phyloP scores from a whole-genome alignment of 1,140 invertebrate species.

The Neodiprion lecontei region DNA sequence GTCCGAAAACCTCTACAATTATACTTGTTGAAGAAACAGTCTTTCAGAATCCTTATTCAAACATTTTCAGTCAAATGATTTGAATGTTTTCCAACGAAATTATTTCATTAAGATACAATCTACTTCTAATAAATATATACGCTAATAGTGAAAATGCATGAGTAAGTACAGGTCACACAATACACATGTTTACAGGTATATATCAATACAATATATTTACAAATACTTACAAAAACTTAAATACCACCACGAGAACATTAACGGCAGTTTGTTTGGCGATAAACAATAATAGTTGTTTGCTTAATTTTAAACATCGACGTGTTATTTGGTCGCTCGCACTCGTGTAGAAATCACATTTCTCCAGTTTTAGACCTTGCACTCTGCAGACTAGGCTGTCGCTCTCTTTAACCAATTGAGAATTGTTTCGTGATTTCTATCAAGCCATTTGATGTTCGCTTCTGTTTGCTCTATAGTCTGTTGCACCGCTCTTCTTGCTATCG shows the following conservation, averaged over 20 bases:
- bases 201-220: constrained; percentile 8
- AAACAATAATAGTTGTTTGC: not conserved
- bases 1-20: too few species aligned
- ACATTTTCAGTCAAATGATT: too few species aligned
- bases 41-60: too few species aligned
- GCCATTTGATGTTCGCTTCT: constrained; percentile 82
- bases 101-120: too few species aligned
- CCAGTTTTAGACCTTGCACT: not conserved
- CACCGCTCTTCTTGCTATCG: constrained; percentile 69
- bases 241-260: not conserved
- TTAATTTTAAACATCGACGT: not conserved
- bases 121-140: too few species aligned
- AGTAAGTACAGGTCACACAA: too few species aligned
- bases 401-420: constrained; percentile 75
- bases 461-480: constrained; percentile 81
- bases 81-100: too few species aligned
- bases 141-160: too few species aligned
- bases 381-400: constrained; percentile 37
- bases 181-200: not conserved
- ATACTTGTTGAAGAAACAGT: too few species aligned
- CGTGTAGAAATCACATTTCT: not conserved
- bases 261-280: not conserved
- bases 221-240: constrained; percentile 4
- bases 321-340: not conserved
- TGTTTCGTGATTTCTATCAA: constrained; percentile 73